These are phyloP conservation scores for Allolobophora icterica DNA, from an alignment of 2,888 invertebrate genomes.

Conservation along the genomic window DNA sequence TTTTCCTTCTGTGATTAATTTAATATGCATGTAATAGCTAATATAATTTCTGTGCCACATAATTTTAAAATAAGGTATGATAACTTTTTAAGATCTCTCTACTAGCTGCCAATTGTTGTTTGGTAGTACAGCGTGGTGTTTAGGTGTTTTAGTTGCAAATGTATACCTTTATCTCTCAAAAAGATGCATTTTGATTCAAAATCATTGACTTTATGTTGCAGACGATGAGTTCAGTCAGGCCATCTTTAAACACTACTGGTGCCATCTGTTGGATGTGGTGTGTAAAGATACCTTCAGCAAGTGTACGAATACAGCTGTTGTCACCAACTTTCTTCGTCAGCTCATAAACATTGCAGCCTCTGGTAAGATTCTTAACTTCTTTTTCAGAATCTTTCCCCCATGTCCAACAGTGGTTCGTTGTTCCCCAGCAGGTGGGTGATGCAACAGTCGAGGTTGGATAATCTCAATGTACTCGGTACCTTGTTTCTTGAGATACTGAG, in stretches of 20 bases:
- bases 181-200: background rate
- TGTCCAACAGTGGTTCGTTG: too few relatives aligned
- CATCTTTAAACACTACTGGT: slow-evolving; percentile 12
- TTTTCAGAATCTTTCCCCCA: background rate
- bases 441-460: too few relatives aligned
- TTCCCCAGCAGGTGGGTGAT: too few relatives aligned
- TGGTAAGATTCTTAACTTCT: background rate
- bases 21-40: background rate
- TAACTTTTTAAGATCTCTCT: background rate
- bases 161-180: background rate
- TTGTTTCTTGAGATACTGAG: too few relatives aligned
- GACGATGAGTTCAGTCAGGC: background rate
- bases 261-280: slow-evolving; percentile 18
- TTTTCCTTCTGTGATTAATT: background rate
- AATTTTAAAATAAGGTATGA: background rate
- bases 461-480: too few relatives aligned
- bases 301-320: background rate
- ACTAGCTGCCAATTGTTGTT: background rate
- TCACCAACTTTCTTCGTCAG: slow-evolving; percentile 17
- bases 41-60: background rate
- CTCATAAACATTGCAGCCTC: background rate
- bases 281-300: background rate
- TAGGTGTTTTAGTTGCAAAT: background rate
- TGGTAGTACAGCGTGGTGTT: background rate
- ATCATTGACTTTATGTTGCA: background rate